Evolutionary conservation across 2,888 invertebrate genomes (phyloP), one percentile per base, ranked within the genome.

Genomic region (Drosophila nr. perissopoda): DNA sequence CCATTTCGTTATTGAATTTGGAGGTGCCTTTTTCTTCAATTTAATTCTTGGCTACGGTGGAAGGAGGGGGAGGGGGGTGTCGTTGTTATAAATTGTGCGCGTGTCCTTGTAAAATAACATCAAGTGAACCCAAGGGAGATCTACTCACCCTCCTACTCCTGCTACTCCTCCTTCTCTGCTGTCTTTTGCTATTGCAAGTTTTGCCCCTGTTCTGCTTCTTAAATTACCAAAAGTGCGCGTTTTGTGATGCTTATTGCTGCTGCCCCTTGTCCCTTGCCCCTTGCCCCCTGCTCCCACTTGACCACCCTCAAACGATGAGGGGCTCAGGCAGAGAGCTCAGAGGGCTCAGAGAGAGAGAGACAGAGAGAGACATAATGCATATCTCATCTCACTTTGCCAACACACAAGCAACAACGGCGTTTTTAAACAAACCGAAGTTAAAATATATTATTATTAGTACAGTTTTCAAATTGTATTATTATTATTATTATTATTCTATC

Each of bases 21-120:
- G 21, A 45, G 16, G 16, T 45, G 45, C 45, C 16, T 5, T 54
- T 56, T n/a, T 38, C 56, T n/a, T 45, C 45, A 25, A 45, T 45
- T 16, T 16, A 21, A 45, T 45, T 21, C 21, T 4, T 16, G 45
- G 4, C 18, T 0, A 7, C 4, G 21, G 53, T 33, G 63, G n/a
- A 33, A 48, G 38, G n/a, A 7, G 42, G 45, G 5, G 13, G 1
- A 0, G 13, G 21, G 7, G 2, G 16, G 21, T 2, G 73, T 73
- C 87, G 81, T 78, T 87, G 87, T 87, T 85, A 89, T 87, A 85
- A 85, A 85, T 89, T 85, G 87, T 82, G 89, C 87, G 85, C 87
- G 87, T 87, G 87, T 85, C 89, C 85, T 89, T 85, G 89, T 89
- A 87, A 89, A 84, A 89, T 87, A 87, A 80, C 80, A 85, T 89